phyloP scores from a whole-genome alignment of 2,113 vertebrate species.

The Otis tarda region DNA sequence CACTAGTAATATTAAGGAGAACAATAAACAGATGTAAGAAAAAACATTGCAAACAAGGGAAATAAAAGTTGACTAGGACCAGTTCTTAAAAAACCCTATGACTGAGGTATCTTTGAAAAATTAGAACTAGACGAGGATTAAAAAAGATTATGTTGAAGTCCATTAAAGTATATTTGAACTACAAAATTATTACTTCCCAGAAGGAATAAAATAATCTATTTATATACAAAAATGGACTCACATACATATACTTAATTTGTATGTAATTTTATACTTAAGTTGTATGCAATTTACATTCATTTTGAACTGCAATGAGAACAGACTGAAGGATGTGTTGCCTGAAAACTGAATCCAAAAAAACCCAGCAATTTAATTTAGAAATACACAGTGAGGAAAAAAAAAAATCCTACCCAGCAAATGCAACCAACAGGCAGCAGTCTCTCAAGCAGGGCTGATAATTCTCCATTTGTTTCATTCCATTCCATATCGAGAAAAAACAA shows the following conservation, averaged over 20 bases:
- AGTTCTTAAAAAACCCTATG: not conserved
- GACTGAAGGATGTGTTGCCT: constrained; percentile 26
- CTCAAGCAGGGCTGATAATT: not conserved
- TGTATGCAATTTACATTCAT: constrained; percentile 33
- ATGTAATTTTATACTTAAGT: constrained; percentile 20
- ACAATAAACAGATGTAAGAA: constrained; percentile 4
- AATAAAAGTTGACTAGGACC: not conserved
- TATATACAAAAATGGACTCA: constrained; percentile 1
- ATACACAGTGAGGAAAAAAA: not conserved
- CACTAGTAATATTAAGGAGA: not conserved
- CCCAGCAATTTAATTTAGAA: constrained; percentile 4
- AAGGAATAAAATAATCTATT: not conserved
- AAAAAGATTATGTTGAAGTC: not conserved
- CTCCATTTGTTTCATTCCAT: not conserved
- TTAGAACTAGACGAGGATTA: not conserved
- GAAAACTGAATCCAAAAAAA: not conserved
- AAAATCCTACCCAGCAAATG: not conserved
- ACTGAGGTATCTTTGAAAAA: not conserved
- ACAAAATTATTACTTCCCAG: not conserved
- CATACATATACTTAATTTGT: not conserved
- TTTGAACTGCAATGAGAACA: constrained; percentile 11
- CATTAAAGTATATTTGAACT: not conserved
- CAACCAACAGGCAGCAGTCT: not conserved
- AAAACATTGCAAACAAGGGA: not conserved
- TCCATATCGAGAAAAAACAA: not conserved